Conservation (phyloP, 2,113 vertebrate species). For the Phaethon lepturus region DNA sequence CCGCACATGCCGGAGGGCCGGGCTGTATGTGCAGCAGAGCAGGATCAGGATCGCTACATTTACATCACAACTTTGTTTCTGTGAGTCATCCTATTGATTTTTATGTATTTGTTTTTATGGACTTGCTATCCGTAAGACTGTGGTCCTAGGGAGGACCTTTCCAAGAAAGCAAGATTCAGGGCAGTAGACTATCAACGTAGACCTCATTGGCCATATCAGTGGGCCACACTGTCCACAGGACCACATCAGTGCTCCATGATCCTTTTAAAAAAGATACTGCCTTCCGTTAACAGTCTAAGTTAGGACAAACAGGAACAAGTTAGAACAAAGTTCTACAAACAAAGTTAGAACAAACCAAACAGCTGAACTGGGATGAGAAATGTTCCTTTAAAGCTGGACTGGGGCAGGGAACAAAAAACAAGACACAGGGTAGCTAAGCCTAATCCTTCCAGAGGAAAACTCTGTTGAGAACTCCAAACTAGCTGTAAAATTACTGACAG, state of each 20-base stretch:
- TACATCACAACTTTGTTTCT: background rate
- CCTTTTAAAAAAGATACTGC: background rate
- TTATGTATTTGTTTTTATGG: background rate
- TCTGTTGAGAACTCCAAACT: background rate
- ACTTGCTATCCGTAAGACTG: background rate
- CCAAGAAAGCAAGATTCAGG: background rate
- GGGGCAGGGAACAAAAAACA: too few species aligned
- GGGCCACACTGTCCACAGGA: background rate
- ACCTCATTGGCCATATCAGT: background rate
- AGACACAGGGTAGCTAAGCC: background rate
- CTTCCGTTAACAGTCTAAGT: background rate
- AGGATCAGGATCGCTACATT: background rate
- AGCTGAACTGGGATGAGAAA: background rate
- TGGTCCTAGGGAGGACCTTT: background rate
- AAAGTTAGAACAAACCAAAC: background rate
- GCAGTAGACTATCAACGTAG: background rate
- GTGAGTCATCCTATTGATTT: background rate
- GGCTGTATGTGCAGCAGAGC: background rate
- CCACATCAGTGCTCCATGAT: background rate
- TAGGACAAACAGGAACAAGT: background rate
- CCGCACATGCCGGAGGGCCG: background rate
- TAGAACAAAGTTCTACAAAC: too few species aligned
- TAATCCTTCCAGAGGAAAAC: background rate
- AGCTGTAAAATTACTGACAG: background rate
- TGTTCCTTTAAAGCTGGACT: background rate